phyloP scores from a whole-genome alignment of 2,888 invertebrate genomes.

The Thalpophila matura region DNA sequence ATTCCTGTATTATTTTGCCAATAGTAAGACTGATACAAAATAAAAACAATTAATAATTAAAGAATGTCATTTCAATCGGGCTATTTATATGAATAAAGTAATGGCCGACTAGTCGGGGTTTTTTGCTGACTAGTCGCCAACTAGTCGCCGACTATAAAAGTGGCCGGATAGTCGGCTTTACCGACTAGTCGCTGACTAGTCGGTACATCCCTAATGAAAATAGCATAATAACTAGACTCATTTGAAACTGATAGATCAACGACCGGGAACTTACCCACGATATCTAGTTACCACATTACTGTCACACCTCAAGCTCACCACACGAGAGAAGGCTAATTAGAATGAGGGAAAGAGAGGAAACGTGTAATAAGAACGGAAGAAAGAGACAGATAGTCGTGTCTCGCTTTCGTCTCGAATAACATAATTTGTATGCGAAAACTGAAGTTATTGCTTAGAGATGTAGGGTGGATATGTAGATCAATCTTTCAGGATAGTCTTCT shows the following conservation, averaged over 20 bases:
- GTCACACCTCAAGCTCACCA: constrained; percentile 43
- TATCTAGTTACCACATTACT: constrained; percentile 29
- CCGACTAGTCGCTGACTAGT: too few species aligned
- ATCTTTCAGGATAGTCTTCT: neutral
- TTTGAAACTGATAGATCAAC: constrained; percentile 19
- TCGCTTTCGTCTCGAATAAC: constrained; percentile 31
- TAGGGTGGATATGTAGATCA: constrained; percentile 38
- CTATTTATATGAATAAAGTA: too few species aligned
- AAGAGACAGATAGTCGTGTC: constrained; percentile 3
- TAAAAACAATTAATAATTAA: too few species aligned
- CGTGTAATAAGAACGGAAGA: constrained; percentile 3
- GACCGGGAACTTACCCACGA: neutral
- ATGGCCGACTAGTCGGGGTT: too few species aligned
- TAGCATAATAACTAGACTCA: too few species aligned
- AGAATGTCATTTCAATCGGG: too few species aligned
- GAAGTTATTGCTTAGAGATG: constrained; percentile 53
- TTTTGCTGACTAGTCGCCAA: too few species aligned
- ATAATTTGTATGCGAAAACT: constrained; percentile 68
- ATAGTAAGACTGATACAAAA: too few species aligned
- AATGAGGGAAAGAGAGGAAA: constrained; percentile 15
- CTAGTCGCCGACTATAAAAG: too few species aligned
- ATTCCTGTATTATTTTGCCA: too few species aligned
- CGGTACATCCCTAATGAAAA: too few species aligned
- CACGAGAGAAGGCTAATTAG: constrained; percentile 36
- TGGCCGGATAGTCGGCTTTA: too few species aligned